Evolutionary conservation across 2,113 vertebrate genomes (phyloP).

Genomic region (Sisor rabdophorus): DNA sequence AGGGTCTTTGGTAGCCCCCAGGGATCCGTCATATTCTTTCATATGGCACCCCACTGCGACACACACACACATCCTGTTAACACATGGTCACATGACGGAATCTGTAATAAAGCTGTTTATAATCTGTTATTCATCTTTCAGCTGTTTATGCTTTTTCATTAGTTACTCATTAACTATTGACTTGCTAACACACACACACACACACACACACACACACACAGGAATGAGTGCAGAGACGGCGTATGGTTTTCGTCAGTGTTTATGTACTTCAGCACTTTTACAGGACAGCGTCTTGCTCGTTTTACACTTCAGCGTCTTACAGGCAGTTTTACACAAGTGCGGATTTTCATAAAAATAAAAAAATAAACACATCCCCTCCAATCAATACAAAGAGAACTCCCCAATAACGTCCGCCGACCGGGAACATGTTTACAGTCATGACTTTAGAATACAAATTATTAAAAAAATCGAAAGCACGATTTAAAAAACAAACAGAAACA

Average conservation of each 20-base stretch:
- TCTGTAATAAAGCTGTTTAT: too few relatives aligned
- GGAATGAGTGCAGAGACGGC: conserved; percentile 41
- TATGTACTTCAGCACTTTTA: conserved; percentile 87
- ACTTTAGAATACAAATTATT: too few relatives aligned
- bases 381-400: neutral
- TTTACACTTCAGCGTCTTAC: conserved; percentile 59
- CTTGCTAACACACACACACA: neutral
- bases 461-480: too few relatives aligned
- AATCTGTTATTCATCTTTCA: too few relatives aligned
- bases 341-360: neutral
- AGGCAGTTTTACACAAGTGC: conserved; percentile 73
- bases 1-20: too few relatives aligned
- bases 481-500: too few relatives aligned
- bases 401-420: too few relatives aligned
- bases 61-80: neutral
- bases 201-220: neutral
- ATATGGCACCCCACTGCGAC: too few relatives aligned
- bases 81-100: neutral
- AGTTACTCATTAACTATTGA: neutral
- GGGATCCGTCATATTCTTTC: neutral
- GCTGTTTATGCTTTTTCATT: too few relatives aligned
- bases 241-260: conserved; percentile 66
- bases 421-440: too few relatives aligned
- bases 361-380: neutral
- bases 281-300: conserved; percentile 45